Evolutionary conservation across 2,888 invertebrate species (phyloP).

Genomic region (Cataglyphis livida): DNA sequence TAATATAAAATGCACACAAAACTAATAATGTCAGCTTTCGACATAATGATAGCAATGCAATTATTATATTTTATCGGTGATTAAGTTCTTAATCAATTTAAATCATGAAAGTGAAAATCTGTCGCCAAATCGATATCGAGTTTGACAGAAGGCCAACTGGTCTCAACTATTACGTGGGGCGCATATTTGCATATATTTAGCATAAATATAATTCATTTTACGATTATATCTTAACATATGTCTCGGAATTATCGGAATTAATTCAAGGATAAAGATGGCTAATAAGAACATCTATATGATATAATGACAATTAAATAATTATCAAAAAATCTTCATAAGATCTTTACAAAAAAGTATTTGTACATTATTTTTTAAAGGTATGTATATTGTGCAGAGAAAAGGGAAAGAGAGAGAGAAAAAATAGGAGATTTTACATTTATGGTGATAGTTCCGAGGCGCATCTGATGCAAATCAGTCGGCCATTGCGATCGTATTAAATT

Average conservation of each 20-base stretch:
- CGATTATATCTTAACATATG: not conserved
- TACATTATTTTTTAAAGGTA: not conserved
- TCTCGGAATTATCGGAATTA: not conserved
- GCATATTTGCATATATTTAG: not conserved
- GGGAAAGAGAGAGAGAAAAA: not conserved
- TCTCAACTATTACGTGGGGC: not conserved
- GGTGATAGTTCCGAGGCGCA: not conserved
- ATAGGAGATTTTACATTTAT: not conserved
- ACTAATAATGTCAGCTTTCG: not conserved
- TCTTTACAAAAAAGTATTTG: not conserved
- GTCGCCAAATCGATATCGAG: not conserved
- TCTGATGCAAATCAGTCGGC: slow-evolving; percentile 11
- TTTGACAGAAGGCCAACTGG: slow-evolving; percentile 26
- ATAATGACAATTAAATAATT: not conserved
- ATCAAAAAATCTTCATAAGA: not conserved
- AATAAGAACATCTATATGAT: not conserved
- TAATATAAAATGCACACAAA: not conserved
- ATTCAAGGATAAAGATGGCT: not conserved
- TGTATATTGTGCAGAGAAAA: not conserved
- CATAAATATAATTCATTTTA: slow-evolving; percentile 18
- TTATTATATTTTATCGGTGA: not conserved
- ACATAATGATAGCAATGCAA: not conserved
- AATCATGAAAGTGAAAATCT: not conserved
- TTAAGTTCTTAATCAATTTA: not conserved
- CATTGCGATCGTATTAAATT: slow-evolving; percentile 28